Percentiles rank a stretch among this genome's conserved stretches.
Evolutionary conservation across 2,113 vertebrate genomes (phyloP).

Genomic region (Heteronetta atricapilla): DNA sequence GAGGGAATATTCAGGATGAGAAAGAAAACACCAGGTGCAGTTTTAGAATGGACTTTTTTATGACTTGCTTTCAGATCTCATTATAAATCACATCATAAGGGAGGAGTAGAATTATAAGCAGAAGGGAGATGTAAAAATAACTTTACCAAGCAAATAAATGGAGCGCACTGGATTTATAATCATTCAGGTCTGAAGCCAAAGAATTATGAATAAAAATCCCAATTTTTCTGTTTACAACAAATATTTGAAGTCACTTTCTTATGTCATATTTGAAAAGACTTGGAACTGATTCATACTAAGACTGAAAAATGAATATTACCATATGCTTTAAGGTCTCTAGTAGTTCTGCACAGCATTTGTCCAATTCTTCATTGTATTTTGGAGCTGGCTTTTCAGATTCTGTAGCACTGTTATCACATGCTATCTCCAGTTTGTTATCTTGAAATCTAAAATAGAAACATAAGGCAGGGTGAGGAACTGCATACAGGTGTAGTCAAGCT

Average conservation of each 20-base stretch:
- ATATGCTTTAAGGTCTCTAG: conserved; percentile 79
- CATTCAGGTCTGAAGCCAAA: not conserved
- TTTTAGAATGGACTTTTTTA: not conserved
- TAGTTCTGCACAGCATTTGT: conserved; percentile 80
- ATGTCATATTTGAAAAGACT: not conserved
- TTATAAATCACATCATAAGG: not conserved
- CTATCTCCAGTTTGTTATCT: conserved; percentile 59
- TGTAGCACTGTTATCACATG: conserved; percentile 13
- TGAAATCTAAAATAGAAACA: conserved; percentile 66
- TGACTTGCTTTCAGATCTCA: not conserved
- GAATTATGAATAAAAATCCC: not conserved
- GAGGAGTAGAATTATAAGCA: not conserved
- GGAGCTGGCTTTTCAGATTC: not conserved
- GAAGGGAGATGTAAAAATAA: not conserved
- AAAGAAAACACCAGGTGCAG: not conserved
- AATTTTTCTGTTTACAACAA: not conserved
- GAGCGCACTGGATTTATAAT: not conserved
- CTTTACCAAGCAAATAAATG: not conserved
- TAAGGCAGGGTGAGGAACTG: not conserved
- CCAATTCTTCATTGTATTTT: conserved; percentile 75
- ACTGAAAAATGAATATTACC: conserved; percentile 70
- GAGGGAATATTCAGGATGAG: not conserved
- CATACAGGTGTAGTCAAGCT: not conserved
- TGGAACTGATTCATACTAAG: not conserved
- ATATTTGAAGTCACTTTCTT: not conserved